Conservation (phyloP, 1,140 invertebrate species). For the Eriosoma lanigerum region DNA sequence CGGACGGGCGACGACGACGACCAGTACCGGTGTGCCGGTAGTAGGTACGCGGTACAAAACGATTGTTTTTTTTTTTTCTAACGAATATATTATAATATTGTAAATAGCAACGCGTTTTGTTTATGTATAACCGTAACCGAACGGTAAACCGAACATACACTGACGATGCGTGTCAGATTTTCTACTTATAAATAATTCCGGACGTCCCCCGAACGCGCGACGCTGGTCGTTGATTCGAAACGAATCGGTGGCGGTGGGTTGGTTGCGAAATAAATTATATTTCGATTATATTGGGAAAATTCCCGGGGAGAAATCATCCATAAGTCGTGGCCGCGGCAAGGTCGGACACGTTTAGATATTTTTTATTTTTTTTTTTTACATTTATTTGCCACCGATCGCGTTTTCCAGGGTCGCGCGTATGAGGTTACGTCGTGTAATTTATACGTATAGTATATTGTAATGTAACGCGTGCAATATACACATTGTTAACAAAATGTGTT, state of each 20-base stretch:
- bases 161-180: constrained; percentile 41
- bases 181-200: constrained; percentile 37
- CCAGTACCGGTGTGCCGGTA: too few relatives aligned
- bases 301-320: constrained; percentile 30
- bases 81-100: too few relatives aligned
- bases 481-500: neutral
- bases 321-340: constrained; percentile 7
- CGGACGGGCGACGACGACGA: too few relatives aligned
- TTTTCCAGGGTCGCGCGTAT: constrained; percentile 31
- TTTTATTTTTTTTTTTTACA: neutral
- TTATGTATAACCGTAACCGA: neutral
- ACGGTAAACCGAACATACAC: neutral
- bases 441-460: neutral
- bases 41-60: too few relatives aligned
- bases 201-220: constrained; percentile 16
- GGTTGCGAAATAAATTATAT: constrained; percentile 36
- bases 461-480: neutral
- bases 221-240: constrained; percentile 10
- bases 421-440: constrained; percentile 35
- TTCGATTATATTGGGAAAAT: neutral
- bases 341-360: constrained; percentile 18
- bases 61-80: too few relatives aligned
- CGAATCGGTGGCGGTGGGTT: constrained; percentile 7
- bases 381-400: neutral
- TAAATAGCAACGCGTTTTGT: too few relatives aligned